Evolutionary conservation across 2,797 vertebrate species (phyloP).

Genomic region (Arvicola amphibius): DNA sequence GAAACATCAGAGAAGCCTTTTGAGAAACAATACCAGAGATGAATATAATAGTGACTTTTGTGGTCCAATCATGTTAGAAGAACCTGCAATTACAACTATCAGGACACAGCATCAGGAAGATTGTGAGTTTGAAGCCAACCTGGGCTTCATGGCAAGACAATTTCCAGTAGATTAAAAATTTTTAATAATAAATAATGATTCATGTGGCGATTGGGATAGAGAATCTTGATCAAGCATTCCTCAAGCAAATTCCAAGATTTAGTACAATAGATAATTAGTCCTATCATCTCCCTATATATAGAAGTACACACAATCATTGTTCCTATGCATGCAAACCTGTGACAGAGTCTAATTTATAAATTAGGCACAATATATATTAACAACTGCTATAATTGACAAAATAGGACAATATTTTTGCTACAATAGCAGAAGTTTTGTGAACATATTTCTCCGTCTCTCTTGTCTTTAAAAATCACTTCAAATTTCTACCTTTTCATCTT

Average conservation of each 20-base stretch:
- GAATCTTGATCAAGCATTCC: not conserved
- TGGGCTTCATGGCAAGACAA: not conserved
- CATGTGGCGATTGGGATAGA: not conserved
- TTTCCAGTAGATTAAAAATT: not conserved
- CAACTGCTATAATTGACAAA: not conserved
- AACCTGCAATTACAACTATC: not conserved
- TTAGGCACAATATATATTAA: not conserved
- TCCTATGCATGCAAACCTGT: not conserved
- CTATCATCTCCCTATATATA: not conserved
- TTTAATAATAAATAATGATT: not conserved
- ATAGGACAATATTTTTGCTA: not conserved
- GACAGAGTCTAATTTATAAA: not conserved
- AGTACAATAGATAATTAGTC: not conserved
- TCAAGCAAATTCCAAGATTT: not conserved
- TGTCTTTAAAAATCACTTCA: not conserved
- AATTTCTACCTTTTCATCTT: not conserved
- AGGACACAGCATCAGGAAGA: not conserved
- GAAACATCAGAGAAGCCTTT: not conserved
- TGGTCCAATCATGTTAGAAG: no score
- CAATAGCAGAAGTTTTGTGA: not conserved
- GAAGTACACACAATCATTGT: not conserved
- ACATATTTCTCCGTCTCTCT: not conserved
- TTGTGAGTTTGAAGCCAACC: not conserved
- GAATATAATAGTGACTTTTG: fast-evolving
- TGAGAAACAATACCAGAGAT: not conserved